phyloP scores from a whole-genome alignment of 2,797 vertebrate genomes.

The Varecia variegata region DNA sequence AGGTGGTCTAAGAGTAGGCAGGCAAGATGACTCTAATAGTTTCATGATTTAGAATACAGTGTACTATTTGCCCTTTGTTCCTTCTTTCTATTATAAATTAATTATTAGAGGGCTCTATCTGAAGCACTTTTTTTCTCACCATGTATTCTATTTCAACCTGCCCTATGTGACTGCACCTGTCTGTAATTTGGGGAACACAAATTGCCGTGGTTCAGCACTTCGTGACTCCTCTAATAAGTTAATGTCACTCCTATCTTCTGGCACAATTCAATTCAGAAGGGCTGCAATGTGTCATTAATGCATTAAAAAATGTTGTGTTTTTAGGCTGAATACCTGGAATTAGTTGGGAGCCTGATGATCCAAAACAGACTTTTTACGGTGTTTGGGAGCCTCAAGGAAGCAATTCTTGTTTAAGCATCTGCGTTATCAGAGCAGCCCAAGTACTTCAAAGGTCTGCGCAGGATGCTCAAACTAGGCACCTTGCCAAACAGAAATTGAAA shows the following conservation, averaged over 20 bases:
- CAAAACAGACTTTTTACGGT: conserved; percentile 62
- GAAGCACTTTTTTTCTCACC: not conserved
- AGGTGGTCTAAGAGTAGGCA: conserved; percentile 41
- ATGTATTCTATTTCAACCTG: not conserved
- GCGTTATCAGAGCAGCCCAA: conserved; percentile 77
- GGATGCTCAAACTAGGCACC: conserved; percentile 83
- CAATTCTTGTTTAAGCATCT: conserved; percentile 69
- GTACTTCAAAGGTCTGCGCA: conserved; percentile 81
- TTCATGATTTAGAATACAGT: conserved; percentile 40
- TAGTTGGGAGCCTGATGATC: conserved; percentile 68
- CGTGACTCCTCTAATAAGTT: conserved; percentile 53
- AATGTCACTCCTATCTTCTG: conserved; percentile 54
- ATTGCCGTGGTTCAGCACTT: conserved; percentile 68
- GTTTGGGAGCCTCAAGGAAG: conserved; percentile 57
- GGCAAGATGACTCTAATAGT: not conserved
- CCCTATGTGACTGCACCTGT: not conserved
- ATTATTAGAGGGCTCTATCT: conserved; percentile 52
- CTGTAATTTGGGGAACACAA: conserved; percentile 59
- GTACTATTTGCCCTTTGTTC: conserved; percentile 62
- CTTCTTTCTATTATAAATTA: conserved; percentile 65
- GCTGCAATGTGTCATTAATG: conserved; percentile 60
- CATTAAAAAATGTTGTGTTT: conserved; percentile 73
- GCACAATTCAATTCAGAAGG: conserved; percentile 54
- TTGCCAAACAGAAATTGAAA: conserved; percentile 87
- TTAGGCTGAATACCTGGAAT: conserved; percentile 73